Evolutionary conservation across 2,888 invertebrate species (phyloP), one percentile per base, ranked within the genome.

Genomic region (Ischnus inquisitorius): DNA sequence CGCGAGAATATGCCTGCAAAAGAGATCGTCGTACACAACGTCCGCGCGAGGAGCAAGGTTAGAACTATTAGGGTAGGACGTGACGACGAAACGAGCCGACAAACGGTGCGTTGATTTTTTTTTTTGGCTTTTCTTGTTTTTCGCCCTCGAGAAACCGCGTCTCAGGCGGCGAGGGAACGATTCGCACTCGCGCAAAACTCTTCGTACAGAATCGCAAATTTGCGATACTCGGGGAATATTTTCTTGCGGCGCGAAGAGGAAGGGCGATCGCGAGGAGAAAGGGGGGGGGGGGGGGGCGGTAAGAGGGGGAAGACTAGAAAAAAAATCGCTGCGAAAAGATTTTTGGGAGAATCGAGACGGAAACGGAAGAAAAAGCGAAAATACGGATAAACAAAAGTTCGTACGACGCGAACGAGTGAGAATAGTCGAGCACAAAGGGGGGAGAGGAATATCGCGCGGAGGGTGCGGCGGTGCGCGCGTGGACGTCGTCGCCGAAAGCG

Each of bases 381-480:
- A 51, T 2, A 54, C n/a, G n/a, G n/a, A n/a, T n/a, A n/a, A n/a
- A n/a, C n/a, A 54, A 54, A 22, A 22, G 19, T 54, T 54, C 19
- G n/a, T 54, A 60, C 2, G 19, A 22, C 22, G 12, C 8, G 54
- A 22, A 22, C 22, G 54, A 10, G 54, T 48, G 54, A 22, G 54
- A 22, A 22, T 12, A 19, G 54, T 10, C 19, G 54, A 54, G 19
- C 54, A 22, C 54, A 19, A 22, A 54, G 54, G 57, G 3, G 57
- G 28, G 57, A 25, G 57, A 60, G 57, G 71, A 68, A 65, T 60
- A 48, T 69, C 41, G 79, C 72, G 64, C 79, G 74, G 78, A 84
- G 84, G 84, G 84, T 84, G 84, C 84, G 84, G 84, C 84, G 76
- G 76, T 67, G 76, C 76, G 76, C 76, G 76, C 76, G 84, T 84